Evolutionary conservation across 2,797 vertebrate genomes (phyloP).

Genomic region (Naso thynnoides): DNA sequence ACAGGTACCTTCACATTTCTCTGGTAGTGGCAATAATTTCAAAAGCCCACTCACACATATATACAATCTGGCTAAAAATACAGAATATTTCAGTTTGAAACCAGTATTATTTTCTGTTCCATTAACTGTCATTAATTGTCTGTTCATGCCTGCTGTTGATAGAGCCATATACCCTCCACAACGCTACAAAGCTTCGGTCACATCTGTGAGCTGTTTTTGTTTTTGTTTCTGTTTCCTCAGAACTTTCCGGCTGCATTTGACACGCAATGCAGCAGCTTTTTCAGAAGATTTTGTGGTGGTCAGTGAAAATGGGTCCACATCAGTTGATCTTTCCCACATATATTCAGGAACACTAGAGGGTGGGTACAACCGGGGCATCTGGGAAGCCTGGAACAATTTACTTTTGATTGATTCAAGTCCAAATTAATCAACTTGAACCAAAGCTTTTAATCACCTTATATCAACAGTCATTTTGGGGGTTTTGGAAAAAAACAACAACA

Average conservation of each 20-base stretch:
- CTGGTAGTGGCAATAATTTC: neutral
- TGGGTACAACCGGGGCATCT: slow-evolving; percentile 48
- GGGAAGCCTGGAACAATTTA: neutral
- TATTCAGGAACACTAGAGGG: slow-evolving; percentile 86
- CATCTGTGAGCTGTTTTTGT: slow-evolving; percentile 52
- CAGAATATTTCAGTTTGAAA: neutral
- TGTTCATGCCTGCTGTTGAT: slow-evolving; percentile 16
- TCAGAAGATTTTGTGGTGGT: slow-evolving; percentile 75
- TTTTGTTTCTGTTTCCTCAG: slow-evolving; percentile 65
- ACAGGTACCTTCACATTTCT: slow-evolving; percentile 69
- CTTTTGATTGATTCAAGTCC: neutral
- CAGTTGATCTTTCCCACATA: slow-evolving; percentile 83
- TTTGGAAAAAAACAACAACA: too few species aligned
- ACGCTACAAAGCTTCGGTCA: slow-evolving; percentile 40
- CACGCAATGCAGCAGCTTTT: slow-evolving; percentile 76
- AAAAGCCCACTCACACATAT: neutral
- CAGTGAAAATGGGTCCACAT: slow-evolving; percentile 50
- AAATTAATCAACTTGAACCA: neutral
- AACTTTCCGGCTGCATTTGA: slow-evolving; percentile 82
- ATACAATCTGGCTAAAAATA: neutral
- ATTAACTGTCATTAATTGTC: slow-evolving; percentile 10
- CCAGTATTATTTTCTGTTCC: slow-evolving; percentile 14
- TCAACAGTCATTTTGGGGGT: neutral
- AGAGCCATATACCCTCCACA: slow-evolving; percentile 9
- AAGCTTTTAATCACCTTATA: neutral